Evolutionary conservation across 2,113 vertebrate genomes (phyloP), one percentile per base, ranked within the genome.

Genomic region (Opisthocomus hoazin): DNA sequence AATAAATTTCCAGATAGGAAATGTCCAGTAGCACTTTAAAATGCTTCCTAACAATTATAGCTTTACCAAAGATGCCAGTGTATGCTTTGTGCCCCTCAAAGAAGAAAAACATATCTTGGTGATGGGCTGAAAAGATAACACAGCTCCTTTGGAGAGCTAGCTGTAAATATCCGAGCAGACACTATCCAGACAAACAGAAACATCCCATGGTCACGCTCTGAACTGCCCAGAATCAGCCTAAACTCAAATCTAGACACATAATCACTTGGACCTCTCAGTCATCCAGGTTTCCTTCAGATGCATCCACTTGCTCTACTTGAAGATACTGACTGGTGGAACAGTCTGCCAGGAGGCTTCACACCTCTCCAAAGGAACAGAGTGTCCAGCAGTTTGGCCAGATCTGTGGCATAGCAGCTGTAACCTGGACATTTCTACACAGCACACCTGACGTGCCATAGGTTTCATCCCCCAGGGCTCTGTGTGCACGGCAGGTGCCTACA

Each of bases 391-490:
- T 78, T 32, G 46, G 30, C 8, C 30, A 69, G 20, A 69, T 34
- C 39, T 58, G 2, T 11, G 53, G 10, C 34, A 16, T 0, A 69
- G 34, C 50, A 69, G 20, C 26, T 6, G 2, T 64, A 89, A n/a
- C 18, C 36, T 51, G 58, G 43, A 48, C 23, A 34, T 21, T 70
- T 63, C 61, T 19, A 34, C 21, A 34, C 48, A 68, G 48, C 43
- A 64, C 27, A 63, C 41, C 39, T 54, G 46, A 51, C 12, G 1
- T 24, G 45, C 51, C 45, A 54, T 1, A 54, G 11, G 24, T 48
- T 88, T 57, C 13, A n/a, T 14, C 4, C 66, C 41, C 24, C 3
- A 0, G 0, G 17, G 29, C 43, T 61, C 15, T 14, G 10, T 7
- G 11, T 3, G 6, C 60, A 68, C 43, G 24, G 51, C 23, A 57